These are phyloP conservation scores for Pachliopta kotzebuea DNA, from an alignment of 2,888 invertebrate species.

Conservation along the genomic window DNA sequence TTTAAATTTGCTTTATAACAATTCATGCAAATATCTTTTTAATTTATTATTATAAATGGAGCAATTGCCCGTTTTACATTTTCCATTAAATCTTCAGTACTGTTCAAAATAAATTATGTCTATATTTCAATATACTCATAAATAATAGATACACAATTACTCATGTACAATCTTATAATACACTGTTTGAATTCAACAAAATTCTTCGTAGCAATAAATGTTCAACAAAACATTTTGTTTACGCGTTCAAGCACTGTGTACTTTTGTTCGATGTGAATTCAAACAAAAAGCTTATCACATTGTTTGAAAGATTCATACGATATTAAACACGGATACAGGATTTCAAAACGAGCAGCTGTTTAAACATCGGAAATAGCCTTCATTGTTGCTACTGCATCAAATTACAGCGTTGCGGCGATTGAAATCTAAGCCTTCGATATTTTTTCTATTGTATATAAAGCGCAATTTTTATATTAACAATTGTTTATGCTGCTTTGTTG, in stretches of 20 bases:
- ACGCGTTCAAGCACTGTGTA: conserved; percentile 8
- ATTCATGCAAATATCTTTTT: no score
- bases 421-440: conserved; percentile 51
- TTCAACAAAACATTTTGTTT: conserved; percentile 40
- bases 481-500: conserved; percentile 24
- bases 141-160: no score
- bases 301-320: conserved; percentile 31
- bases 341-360: conserved; percentile 53
- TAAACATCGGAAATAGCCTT: conserved; percentile 56
- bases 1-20: no score
- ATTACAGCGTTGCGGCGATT: conserved; percentile 53
- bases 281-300: conserved; percentile 27
- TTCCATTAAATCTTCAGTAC: no score
- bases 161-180: no score
- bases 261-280: conserved; percentile 21
- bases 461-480: conserved; percentile 41
- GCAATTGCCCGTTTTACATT: no score
- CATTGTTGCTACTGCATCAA: conserved; percentile 57
- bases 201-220: conserved; percentile 35
- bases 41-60: no score
- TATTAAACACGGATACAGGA: conserved; percentile 39
- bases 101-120: no score
- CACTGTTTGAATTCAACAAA: conserved; percentile 11
- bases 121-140: no score
- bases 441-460: conserved; percentile 45